Percentiles rank a stretch among this genome's conserved stretches.
These are phyloP conservation scores for Neolamprologus kungweensis DNA, from an alignment of 2,113 vertebrate genomes.

Conservation along the genomic window DNA sequence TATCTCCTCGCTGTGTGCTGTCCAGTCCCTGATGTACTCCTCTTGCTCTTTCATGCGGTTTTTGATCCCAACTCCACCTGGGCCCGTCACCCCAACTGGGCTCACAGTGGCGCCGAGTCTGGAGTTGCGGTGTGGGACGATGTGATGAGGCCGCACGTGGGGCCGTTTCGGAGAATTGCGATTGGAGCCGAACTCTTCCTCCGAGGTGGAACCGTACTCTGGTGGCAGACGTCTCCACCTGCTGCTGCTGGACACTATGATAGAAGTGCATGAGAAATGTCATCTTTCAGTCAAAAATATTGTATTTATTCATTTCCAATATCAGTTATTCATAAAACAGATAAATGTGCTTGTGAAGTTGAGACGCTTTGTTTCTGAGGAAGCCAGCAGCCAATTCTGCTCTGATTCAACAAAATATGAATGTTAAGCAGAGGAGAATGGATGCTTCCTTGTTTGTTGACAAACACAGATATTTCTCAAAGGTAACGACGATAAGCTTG, in stretches of 20 bases:
- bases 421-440: neutral
- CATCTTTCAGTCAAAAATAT: neutral
- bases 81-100: conserved; percentile 4
- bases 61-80: conserved; percentile 78
- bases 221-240: conserved; percentile 95
- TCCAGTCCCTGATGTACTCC: conserved; percentile 98
- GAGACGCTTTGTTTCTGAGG: neutral
- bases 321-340: neutral
- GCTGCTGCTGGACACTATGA: conserved; percentile 74
- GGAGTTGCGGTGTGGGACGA: conserved; percentile 67
- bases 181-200: conserved; percentile 97
- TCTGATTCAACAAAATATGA: neutral
- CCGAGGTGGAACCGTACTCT: conserved; percentile 98
- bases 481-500: neutral
- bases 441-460: neutral
- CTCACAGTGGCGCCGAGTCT: conserved; percentile 66
- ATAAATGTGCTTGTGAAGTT: neutral
- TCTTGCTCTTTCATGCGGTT: conserved; percentile 95
- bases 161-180: conserved; percentile 89
- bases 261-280: neutral
- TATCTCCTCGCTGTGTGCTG: conserved; percentile 96
- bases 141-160: conserved; percentile 81
- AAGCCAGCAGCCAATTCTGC: neutral
- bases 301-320: neutral
- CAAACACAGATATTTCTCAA: neutral